Conservation (phyloP, 2,888 invertebrate species). For the Thelaira solivaga region DNA sequence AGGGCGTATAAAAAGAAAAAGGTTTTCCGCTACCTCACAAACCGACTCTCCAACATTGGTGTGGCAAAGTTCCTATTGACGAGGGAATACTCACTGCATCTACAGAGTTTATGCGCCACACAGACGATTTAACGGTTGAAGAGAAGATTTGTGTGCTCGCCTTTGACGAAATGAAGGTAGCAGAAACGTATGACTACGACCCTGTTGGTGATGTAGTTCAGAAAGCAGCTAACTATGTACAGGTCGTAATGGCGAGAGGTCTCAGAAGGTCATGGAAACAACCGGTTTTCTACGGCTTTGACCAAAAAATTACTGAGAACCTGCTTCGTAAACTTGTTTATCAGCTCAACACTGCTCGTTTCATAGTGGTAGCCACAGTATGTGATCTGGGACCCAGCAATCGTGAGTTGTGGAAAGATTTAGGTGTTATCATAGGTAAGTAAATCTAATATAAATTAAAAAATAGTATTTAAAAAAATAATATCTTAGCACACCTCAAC, state of each 20-base stretch:
- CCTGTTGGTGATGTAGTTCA: background rate
- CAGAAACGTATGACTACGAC: slow-evolving; percentile 40
- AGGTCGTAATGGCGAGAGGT: slow-evolving; percentile 43
- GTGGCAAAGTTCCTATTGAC: background rate
- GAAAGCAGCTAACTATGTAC: slow-evolving; percentile 32
- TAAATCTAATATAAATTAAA: no score
- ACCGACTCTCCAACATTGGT: slow-evolving; percentile 1
- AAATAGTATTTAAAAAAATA: no score
- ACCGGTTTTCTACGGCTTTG: slow-evolving; percentile 22
- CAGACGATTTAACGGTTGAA: background rate
- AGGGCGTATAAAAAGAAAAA: background rate
- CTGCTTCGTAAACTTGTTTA: background rate
- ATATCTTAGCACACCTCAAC: no score
- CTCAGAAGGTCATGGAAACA: slow-evolving; percentile 37
- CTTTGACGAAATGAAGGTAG: slow-evolving; percentile 42
- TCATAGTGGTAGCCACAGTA: background rate
- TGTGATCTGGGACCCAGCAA: background rate
- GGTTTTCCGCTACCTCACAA: background rate
- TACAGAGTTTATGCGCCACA: slow-evolving; percentile 10
- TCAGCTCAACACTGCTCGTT: background rate
- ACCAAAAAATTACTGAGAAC: background rate
- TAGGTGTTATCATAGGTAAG: background rate
- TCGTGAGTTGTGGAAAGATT: background rate
- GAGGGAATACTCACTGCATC: background rate
- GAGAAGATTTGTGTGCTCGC: slow-evolving; percentile 35